phyloP scores from a whole-genome alignment of 1,140 invertebrate species.

The Thaumatotibia leucotreta region DNA sequence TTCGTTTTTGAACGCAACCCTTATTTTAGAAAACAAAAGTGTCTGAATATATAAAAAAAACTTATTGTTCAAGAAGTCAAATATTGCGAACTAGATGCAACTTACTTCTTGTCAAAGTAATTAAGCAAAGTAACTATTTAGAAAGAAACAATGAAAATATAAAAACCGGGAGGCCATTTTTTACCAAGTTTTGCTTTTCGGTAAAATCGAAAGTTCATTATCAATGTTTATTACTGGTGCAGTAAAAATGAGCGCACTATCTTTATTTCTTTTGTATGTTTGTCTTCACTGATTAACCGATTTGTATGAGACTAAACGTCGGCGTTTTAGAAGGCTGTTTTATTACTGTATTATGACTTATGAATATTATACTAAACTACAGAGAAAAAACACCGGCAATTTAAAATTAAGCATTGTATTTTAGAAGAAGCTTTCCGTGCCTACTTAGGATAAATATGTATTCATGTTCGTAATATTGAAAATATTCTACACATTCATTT shows the following conservation, averaged over 20 bases:
- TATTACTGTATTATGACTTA: neutral
- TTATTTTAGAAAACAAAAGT: slow-evolving; percentile 5
- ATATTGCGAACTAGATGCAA: neutral
- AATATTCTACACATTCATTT: no score
- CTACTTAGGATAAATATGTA: no score
- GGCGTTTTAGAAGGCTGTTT: neutral
- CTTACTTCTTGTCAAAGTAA: neutral
- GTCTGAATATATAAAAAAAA: neutral
- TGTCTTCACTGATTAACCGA: slow-evolving; percentile 6
- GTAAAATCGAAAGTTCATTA: slow-evolving; percentile 13
- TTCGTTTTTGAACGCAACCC: neutral
- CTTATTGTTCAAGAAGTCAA: neutral
- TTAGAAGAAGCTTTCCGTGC: no score
- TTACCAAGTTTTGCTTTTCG: neutral
- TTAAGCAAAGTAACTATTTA: neutral
- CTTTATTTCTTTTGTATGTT: neutral
- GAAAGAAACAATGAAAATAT: neutral
- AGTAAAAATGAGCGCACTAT: neutral
- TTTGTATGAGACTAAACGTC: neutral
- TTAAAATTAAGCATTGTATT: no score
- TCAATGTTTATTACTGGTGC: neutral
- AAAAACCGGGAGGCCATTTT: neutral
- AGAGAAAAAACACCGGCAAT: no score
- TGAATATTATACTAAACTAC: no score
- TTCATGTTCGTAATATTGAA: no score